Percentiles rank a stretch among this genome's conserved stretches.
Evolutionary conservation across 1,140 invertebrate genomes (phyloP).

Genomic region (Ptiloglossa arizonensis): DNA sequence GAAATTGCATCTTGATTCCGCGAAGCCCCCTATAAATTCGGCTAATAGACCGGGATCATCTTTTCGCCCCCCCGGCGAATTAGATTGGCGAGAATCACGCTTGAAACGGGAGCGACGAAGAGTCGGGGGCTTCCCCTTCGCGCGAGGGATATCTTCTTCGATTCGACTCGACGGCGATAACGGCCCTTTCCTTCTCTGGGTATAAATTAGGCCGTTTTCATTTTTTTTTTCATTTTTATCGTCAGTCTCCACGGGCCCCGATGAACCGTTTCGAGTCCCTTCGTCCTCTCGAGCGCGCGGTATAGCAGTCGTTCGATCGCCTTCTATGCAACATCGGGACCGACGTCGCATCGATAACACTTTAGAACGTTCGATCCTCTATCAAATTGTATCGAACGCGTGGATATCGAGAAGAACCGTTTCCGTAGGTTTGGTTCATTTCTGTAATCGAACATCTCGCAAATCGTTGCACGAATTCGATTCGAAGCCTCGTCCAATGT

Average conservation of each 20-base stretch:
- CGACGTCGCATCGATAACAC: too few relatives aligned
- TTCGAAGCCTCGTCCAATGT: too few relatives aligned
- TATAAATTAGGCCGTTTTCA: not conserved
- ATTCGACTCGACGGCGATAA: not conserved
- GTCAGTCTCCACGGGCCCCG: not conserved
- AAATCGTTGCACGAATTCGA: too few relatives aligned
- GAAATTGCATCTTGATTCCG: constrained; percentile 41
- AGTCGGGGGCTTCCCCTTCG: not conserved
- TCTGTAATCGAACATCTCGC: too few relatives aligned
- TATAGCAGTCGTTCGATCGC: too few relatives aligned
- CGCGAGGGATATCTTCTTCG: constrained; percentile 27
- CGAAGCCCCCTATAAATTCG: constrained; percentile 59
- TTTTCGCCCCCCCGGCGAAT: constrained; percentile 12
- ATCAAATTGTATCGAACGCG: too few relatives aligned
- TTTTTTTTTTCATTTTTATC: not conserved
- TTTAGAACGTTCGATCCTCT: too few relatives aligned
- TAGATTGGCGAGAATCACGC: not conserved
- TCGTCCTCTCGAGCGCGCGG: too few relatives aligned
- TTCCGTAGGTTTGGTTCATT: too few relatives aligned
- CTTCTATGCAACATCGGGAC: too few relatives aligned
- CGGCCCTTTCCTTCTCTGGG: not conserved
- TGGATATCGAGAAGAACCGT: too few relatives aligned
- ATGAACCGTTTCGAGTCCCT: not conserved
- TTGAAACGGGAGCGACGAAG: constrained; percentile 21
- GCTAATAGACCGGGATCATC: constrained; percentile 50